These are phyloP conservation scores for Reinhardtius hippoglossoides DNA, from an alignment of 2,113 vertebrate species.

Conservation along the genomic window DNA sequence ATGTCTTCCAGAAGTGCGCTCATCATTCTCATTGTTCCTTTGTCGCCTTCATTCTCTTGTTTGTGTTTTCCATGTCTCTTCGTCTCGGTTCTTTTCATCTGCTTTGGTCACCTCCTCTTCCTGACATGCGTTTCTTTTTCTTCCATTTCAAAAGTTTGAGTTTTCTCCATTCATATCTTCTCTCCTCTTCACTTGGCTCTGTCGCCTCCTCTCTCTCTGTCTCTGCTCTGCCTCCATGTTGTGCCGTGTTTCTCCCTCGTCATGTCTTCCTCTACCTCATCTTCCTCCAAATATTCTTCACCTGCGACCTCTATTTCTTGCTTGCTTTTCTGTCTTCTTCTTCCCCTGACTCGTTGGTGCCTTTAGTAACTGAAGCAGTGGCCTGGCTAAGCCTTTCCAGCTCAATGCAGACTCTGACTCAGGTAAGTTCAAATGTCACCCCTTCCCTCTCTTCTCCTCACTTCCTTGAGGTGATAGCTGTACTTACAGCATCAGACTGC, in stretches of 20 bases:
- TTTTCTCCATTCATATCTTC: neutral
- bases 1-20: conserved; percentile 43
- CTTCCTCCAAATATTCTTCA: neutral
- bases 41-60: conserved; percentile 14
- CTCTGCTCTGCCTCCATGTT: conserved; percentile 13
- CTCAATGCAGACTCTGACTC: conserved; percentile 21
- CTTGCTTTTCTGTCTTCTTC: neutral
- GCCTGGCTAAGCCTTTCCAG: conserved; percentile 11
- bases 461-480: conserved; percentile 29
- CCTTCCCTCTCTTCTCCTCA: conserved; percentile 8
- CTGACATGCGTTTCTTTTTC: conserved; percentile 11
- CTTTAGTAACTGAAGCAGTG: conserved; percentile 10
- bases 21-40: conserved; percentile 53
- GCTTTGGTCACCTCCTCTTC: conserved; percentile 14
- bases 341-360: neutral
- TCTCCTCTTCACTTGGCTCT: conserved; percentile 8
- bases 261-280: conserved; percentile 1
- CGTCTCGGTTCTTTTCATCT: conserved; percentile 21
- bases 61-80: conserved; percentile 17
- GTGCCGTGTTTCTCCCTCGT: neutral
- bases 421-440: conserved; percentile 39
- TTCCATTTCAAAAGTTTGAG: neutral
- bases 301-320: conserved; percentile 8
- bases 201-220: conserved; percentile 18
- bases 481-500: conserved; percentile 12